These are phyloP conservation scores for Chrysolina oricalcia DNA, from an alignment of 2,888 invertebrate species.

Conservation along the genomic window DNA sequence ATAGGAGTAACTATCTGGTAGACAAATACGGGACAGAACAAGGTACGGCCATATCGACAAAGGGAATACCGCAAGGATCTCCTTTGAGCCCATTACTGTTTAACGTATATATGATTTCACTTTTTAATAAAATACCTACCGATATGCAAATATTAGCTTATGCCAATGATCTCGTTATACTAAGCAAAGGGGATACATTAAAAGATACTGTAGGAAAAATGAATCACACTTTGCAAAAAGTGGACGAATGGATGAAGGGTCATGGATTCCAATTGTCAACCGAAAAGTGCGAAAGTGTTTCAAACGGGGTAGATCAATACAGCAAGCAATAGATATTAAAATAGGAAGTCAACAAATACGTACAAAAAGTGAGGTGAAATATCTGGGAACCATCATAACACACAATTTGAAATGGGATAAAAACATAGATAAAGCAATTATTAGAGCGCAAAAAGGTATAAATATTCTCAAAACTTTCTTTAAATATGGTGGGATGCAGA, in stretches of 20 bases:
- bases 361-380: conserved; percentile 27
- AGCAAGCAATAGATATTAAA: background rate
- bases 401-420: conserved; percentile 40
- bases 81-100: conserved; percentile 14
- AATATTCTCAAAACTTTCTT: conserved; percentile 34
- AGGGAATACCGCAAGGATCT: conserved; percentile 16
- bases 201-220: too few relatives aligned
- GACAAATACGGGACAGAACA: background rate
- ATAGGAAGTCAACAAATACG: background rate
- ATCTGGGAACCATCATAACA: conserved; percentile 27
- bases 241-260: conserved; percentile 27
- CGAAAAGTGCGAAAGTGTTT: conserved; percentile 40
- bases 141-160: conserved; percentile 16
- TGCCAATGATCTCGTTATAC: conserved; percentile 34
- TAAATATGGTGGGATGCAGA: conserved; percentile 14
- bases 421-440: conserved; percentile 18
- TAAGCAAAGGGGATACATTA: conserved; percentile 11
- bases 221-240: conserved; percentile 17
- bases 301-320: background rate
- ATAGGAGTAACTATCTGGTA: background rate
- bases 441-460: conserved; percentile 31
- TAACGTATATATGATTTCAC: conserved; percentile 25
- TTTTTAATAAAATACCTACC: conserved; percentile 17
- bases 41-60: conserved; percentile 24
- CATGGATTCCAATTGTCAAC: conserved; percentile 29